phyloP scores from a whole-genome alignment of 2,797 vertebrate species.

The Miichthys miiuy region DNA sequence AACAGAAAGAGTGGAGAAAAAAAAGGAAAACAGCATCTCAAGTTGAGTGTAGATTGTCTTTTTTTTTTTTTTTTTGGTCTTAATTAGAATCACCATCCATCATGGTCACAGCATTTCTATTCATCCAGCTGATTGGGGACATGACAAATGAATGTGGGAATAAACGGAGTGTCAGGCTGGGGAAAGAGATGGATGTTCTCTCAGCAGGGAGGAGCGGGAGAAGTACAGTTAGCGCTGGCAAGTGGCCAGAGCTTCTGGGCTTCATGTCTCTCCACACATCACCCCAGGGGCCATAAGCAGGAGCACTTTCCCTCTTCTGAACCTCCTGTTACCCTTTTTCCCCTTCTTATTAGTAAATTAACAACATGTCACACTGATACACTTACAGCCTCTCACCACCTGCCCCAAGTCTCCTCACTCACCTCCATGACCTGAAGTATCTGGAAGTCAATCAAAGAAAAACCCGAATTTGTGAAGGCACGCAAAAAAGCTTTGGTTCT shows the following conservation, averaged over 20 bases:
- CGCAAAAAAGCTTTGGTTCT: slow-evolving; percentile 20
- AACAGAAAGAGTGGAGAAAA: slow-evolving; percentile 56
- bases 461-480: slow-evolving; percentile 4
- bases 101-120: slow-evolving; percentile 89
- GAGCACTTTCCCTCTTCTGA: slow-evolving; percentile 74
- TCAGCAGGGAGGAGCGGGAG: slow-evolving; percentile 87
- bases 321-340: slow-evolving; percentile 74
- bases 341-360: slow-evolving; percentile 86
- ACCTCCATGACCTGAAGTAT: slow-evolving; percentile 57
- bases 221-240: slow-evolving; percentile 92
- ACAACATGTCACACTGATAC: slow-evolving; percentile 81
- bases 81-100: slow-evolving; percentile 93
- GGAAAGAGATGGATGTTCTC: slow-evolving; percentile 93
- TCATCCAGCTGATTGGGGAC: slow-evolving; percentile 93
- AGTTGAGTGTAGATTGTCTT: slow-evolving; percentile 79
- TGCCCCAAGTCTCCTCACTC: slow-evolving; percentile 33
- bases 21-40: slow-evolving; percentile 66
- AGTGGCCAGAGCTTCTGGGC: slow-evolving; percentile 85
- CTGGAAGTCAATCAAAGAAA: slow-evolving; percentile 64
- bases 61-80: slow-evolving; percentile 84
- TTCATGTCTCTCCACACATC: slow-evolving; percentile 62
- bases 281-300: slow-evolving; percentile 56
- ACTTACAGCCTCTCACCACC: slow-evolving; percentile 46
- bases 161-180: slow-evolving; percentile 91
- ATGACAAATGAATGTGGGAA: slow-evolving; percentile 96